Base-by-base conservation (phyloP, 53 echinoderm and acorn worm species). In the Astropecten irregularis region DNA sequence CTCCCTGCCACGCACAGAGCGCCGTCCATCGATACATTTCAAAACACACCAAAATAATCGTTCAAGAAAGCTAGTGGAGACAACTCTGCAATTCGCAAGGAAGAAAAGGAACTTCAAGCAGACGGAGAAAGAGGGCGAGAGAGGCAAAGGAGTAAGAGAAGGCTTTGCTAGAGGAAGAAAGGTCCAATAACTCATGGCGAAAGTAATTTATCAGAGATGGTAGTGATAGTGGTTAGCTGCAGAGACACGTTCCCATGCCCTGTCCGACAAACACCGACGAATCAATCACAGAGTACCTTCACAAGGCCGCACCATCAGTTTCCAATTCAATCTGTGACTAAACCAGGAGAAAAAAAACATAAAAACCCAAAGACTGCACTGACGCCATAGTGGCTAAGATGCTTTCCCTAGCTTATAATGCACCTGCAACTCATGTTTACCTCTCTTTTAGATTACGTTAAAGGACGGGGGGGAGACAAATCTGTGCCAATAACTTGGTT, bases 321-420 rank as follows among this genome's bases (percentile, higher is more conserved):
- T 30, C 69, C 47, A 69, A 69, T 69, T 69, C 69, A 69, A 69
- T 69, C 69, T 69, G 28, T 71, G 71, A 50, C 71, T 71, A 33
- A 35, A n/a, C n/a, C n/a, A n/a, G n/a, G n/a, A n/a, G n/a, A n/a
- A n/a, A n/a, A n/a, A n/a, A n/a, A n/a, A n/a, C n/a, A n/a, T n/a
- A n/a, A n/a, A n/a, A n/a, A n/a, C n/a, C n/a, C n/a, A n/a, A n/a
- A n/a, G n/a, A n/a, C n/a, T n/a, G n/a, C n/a, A n/a, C n/a, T n/a
- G n/a, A n/a, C n/a, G n/a, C n/a, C n/a, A n/a, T n/a, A n/a, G n/a
- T 66, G 25, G 49, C 15, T 10, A 10, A 40, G 40, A 71, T 49
- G 32, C 71, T 33, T 33, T 29, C 42, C 48, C 53, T 52, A 15
- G 20, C 52, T 32, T n/a, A n/a, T n/a, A n/a, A 9, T 71, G 50